Percentiles rank a stretch among this genome's conserved stretches.
These are phyloP conservation scores for Mythimna lalbum DNA, from an alignment of 2,888 invertebrate species.

Conservation along the genomic window DNA sequence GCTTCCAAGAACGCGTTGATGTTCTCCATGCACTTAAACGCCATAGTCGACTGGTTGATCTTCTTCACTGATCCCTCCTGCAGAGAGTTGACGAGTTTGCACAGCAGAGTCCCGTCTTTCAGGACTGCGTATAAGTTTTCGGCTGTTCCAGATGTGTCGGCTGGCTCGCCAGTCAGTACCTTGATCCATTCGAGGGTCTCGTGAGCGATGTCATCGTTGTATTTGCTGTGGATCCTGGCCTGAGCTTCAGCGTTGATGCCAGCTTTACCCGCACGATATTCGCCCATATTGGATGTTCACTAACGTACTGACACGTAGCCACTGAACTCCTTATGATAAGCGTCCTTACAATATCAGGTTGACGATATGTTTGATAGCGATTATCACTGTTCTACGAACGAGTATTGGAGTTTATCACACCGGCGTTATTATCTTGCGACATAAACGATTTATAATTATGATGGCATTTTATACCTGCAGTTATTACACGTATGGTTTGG, in stretches of 20 bases:
- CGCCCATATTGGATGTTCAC: conserved; percentile 86
- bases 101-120: conserved; percentile 97
- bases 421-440: conserved; percentile 72
- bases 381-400: conserved; percentile 80
- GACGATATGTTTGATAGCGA: conserved; percentile 81
- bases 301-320: conserved; percentile 82
- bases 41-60: conserved; percentile 97
- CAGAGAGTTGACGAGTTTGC: conserved; percentile 96
- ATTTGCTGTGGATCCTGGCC: conserved; percentile 97
- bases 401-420: conserved; percentile 72
- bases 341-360: conserved; percentile 79
- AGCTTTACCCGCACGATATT: conserved; percentile 87
- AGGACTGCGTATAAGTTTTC: conserved; percentile 97
- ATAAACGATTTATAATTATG: conserved; percentile 77
- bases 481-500: conserved; percentile 42
- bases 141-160: conserved; percentile 96
- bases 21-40: conserved; percentile 99
- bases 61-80: conserved; percentile 97
- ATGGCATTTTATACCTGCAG: conserved; percentile 59
- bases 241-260: conserved; percentile 89
- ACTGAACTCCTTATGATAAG: conserved; percentile 87
- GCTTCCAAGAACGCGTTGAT: conserved; percentile 98
- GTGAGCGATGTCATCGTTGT: conserved; percentile 97
- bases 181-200: conserved; percentile 99
- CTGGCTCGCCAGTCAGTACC: conserved; percentile 94